Conservation (phyloP, 2,888 invertebrate genomes). For the Andrena dorsata region DNA sequence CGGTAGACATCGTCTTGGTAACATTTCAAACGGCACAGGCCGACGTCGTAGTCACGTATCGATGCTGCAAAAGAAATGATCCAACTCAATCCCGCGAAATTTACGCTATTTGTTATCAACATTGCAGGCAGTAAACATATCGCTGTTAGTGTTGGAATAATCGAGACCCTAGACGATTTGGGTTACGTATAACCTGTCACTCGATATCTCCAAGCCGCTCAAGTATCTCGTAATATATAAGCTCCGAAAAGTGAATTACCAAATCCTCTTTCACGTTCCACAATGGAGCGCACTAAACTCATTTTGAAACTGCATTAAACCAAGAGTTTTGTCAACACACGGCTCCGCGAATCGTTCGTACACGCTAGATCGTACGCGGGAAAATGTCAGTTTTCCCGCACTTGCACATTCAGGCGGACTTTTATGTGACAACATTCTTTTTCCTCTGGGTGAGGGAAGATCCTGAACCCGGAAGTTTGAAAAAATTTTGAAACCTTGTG, state of each 20-base stretch:
- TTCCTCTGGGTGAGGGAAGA: no score
- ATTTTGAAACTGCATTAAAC: conserved; percentile 71
- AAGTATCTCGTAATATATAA: neutral
- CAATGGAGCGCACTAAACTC: conserved; percentile 77
- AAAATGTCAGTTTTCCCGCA: conserved; percentile 63
- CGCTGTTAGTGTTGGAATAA: neutral
- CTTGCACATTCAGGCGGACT: neutral
- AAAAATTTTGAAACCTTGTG: no score
- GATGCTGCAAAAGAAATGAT: conserved; percentile 68
- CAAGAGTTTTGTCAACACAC: conserved; percentile 38
- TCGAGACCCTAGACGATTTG: neutral
- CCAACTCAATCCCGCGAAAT: neutral
- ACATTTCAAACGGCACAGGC: conserved; percentile 88
- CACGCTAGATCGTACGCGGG: conserved; percentile 62
- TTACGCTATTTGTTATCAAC: neutral
- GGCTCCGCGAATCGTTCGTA: conserved; percentile 33
- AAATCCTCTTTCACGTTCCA: conserved; percentile 77
- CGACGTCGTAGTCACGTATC: conserved; percentile 87
- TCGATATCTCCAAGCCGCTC: conserved; percentile 1
- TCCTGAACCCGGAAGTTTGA: no score
- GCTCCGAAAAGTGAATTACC: conserved; percentile 72
- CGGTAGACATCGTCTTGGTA: conserved; percentile 88
- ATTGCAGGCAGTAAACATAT: neutral
- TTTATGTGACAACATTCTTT: conserved; percentile 3
- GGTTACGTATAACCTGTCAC: conserved; percentile 51